Evolutionary conservation across 2,113 vertebrate genomes (phyloP).

Genomic region (Callionymus lyra): DNA sequence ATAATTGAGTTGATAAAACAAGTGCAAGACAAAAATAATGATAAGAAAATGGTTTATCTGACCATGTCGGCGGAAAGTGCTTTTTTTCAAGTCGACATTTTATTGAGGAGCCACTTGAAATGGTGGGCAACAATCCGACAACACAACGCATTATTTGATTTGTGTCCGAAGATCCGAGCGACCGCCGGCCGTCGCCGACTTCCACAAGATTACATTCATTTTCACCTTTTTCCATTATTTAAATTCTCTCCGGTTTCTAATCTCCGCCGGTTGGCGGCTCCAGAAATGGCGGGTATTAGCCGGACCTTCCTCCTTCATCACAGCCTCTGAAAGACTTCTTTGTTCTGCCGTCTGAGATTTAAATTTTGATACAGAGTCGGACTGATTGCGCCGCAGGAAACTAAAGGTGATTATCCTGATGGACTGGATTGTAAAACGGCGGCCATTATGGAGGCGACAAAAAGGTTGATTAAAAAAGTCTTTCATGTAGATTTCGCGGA

Average conservation of each 20-base stretch:
- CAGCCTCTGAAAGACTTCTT: slow-evolving; percentile 41
- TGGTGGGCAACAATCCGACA: too few relatives aligned
- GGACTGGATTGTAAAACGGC: slow-evolving; percentile 49
- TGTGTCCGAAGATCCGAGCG: too few relatives aligned
- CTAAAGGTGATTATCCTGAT: slow-evolving; percentile 56
- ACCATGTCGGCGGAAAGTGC: too few relatives aligned
- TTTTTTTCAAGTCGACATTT: too few relatives aligned
- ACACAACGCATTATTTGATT: too few relatives aligned
- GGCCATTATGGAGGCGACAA: slow-evolving; percentile 37
- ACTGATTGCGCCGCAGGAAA: slow-evolving; percentile 40
- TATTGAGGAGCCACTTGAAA: too few relatives aligned
- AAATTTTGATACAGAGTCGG: slow-evolving; percentile 47
- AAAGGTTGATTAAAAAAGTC: slow-evolving; percentile 48
- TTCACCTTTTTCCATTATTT: slow-evolving; percentile 27
- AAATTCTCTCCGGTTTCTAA: slow-evolving; percentile 39
- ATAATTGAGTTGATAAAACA: too few relatives aligned
- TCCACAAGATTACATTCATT: too few relatives aligned
- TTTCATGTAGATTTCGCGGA: too few relatives aligned
- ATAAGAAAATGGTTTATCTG: too few relatives aligned
- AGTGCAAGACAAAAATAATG: too few relatives aligned
- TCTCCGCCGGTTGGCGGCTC: slow-evolving; percentile 4
- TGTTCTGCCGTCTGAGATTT: slow-evolving; percentile 35
- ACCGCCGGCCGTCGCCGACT: too few relatives aligned
- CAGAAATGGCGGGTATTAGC: neutral
- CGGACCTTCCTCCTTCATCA: slow-evolving; percentile 28